These are phyloP conservation scores for Podarcis siculus DNA, from an alignment of 2,797 vertebrate genomes.

Conservation along the genomic window DNA sequence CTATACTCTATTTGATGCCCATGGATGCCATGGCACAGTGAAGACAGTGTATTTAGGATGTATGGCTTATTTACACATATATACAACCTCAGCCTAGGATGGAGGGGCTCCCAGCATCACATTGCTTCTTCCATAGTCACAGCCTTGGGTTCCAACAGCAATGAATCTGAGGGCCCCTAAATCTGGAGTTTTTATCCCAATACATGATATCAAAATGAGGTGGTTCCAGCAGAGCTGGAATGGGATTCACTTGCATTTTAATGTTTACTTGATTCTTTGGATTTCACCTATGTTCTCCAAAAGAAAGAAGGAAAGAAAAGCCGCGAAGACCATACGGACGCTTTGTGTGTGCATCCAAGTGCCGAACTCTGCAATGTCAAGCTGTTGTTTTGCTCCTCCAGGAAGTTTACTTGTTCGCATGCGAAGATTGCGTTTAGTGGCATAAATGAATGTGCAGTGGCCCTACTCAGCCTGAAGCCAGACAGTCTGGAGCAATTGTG, in stretches of 20 bases:
- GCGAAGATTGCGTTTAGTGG: neutral
- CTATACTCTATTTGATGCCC: neutral
- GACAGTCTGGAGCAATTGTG: constrained; percentile 45
- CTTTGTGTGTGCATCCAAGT: neutral
- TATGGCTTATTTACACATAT: no score
- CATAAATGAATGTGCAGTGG: constrained; percentile 36
- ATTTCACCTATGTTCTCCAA: neutral
- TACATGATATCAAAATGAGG: neutral
- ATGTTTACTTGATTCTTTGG: neutral
- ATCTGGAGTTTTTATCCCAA: neutral
- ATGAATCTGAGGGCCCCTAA: neutral
- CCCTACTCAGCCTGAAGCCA: constrained; percentile 19
- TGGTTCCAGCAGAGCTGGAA: neutral
- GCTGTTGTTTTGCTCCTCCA: neutral
- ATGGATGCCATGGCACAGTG: no score
- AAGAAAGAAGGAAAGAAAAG: neutral
- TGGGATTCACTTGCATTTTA: neutral
- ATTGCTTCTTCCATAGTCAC: no score
- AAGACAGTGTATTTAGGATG: no score
- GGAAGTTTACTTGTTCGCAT: neutral
- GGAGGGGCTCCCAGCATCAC: no score
- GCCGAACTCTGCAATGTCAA: neutral
- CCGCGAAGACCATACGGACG: neutral
- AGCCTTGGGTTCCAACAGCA: no score
- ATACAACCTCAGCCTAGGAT: no score